Base-by-base conservation (phyloP, 2,888 invertebrate species). In the Lasioglossum figueresi region DNA sequence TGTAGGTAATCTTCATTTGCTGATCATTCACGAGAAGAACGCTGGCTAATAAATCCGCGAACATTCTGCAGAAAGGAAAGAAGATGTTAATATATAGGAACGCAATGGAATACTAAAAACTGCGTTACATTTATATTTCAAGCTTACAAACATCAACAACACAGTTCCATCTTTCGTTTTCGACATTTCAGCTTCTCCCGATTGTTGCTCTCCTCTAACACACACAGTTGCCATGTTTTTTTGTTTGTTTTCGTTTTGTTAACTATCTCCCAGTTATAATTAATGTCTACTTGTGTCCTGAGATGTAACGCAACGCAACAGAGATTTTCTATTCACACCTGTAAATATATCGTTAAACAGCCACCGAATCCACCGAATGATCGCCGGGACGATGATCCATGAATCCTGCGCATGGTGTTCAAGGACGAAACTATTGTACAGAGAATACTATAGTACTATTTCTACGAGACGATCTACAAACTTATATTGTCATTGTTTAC, bases 91-190 rank as follows among this genome's bases (percentile, higher is more conserved):
- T 45, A 37, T 52, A 59, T 27, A 56, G 74, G 81, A 74, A 77
- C 74, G 79, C 72, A 88, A 89, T 83, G 83, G 86, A 90, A 89
- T 91, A 92, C 89, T 90, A 89, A 89, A 92, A 93, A 93, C 93
- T 93, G 94, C 93, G 91, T 93, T 93, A 94, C 94, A 94, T 91
- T 93, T 94, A 94, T 94, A 94, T 94, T 94, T 94, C 92, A 94
- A 94, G 94, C 94, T 94, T 94, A 94, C 94, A 94, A 94, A 94
- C 94, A 94, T 93, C 93, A 94, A 94, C 94, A 93, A 93, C 91
- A 93, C 91, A 92, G 92, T 92, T 91, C 91, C 86, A 88, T 88
- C 19, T 63, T 85, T 73, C 66, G 73, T 79, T 75, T 72, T 70
- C 31, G 14, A 83, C 77, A 83, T 83, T 45, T 34, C 80, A 75